Evolutionary conservation across 2,797 vertebrate species (phyloP).

Genomic region (Eupleurogrammus muticus): DNA sequence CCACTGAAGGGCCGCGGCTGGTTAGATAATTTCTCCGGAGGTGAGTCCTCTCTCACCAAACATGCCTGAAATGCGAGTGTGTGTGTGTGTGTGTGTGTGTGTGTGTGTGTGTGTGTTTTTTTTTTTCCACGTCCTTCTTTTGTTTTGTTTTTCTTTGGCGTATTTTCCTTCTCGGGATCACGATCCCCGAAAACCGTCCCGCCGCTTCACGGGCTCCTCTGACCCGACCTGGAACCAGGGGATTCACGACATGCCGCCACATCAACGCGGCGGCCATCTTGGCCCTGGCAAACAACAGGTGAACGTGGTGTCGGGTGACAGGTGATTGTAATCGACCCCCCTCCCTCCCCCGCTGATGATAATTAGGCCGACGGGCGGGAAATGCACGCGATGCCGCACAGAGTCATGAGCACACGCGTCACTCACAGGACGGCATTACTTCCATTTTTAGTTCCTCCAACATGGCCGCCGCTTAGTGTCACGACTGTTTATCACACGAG

Average conservation of each 20-base stretch:
- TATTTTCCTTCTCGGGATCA: too few relatives aligned
- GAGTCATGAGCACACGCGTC: constrained; percentile 27
- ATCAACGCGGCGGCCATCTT: constrained; percentile 62
- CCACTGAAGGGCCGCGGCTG: constrained; percentile 31
- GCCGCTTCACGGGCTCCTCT: constrained; percentile 18
- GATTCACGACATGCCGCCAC: constrained; percentile 59
- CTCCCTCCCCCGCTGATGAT: constrained; percentile 38
- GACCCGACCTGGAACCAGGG: constrained; percentile 48
- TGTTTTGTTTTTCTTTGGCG: too few relatives aligned
- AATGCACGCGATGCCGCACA: constrained; percentile 39
- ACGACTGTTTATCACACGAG: constrained; percentile 13
- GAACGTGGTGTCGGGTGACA: constrained; percentile 59
- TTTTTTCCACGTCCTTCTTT: too few relatives aligned
- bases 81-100: constrained; percentile 17
- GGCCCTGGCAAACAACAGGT: constrained; percentile 65
- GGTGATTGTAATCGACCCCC: constrained; percentile 66
- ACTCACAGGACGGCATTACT: constrained; percentile 13
- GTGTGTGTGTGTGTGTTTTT: background rate
- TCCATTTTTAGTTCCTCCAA: constrained; percentile 12
- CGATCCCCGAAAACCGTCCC: constrained; percentile 30
- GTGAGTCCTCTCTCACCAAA: constrained; percentile 7
- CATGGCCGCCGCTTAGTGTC: constrained; percentile 1
- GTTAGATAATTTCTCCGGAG: constrained; percentile 28
- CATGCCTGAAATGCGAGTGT: constrained; percentile 21
- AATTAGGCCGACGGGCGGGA: constrained; percentile 46